Evolutionary conservation across 2,113 vertebrate genomes (phyloP).

Genomic region (Anser cygnoides): DNA sequence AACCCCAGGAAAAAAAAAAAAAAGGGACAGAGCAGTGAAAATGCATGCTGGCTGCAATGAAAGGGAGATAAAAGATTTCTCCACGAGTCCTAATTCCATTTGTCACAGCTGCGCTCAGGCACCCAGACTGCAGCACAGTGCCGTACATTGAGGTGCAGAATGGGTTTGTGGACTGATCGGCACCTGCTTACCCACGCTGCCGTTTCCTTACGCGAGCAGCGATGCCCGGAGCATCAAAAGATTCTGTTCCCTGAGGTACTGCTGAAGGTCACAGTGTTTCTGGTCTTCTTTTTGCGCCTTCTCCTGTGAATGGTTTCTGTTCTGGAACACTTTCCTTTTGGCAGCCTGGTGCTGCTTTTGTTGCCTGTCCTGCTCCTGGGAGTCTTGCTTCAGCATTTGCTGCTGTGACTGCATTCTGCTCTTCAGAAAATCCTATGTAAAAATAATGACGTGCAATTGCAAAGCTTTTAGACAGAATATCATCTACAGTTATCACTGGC

Average conservation of each 20-base stretch:
- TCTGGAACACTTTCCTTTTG: slow-evolving; percentile 6
- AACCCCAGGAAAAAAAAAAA: neutral
- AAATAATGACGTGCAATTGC: neutral
- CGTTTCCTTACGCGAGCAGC: neutral
- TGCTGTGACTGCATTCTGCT: slow-evolving; percentile 18
- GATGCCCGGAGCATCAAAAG: slow-evolving; percentile 47
- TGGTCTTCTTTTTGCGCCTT: slow-evolving; percentile 29
- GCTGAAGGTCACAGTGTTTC: neutral
- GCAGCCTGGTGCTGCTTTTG: slow-evolving; percentile 5
- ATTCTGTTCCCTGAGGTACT: slow-evolving; percentile 57
- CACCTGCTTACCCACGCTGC: neutral
- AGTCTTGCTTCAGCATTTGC: neutral
- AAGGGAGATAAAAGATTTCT: neutral
- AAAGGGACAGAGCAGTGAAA: neutral
- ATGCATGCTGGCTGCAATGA: neutral
- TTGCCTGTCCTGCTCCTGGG: neutral
- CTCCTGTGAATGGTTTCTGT: neutral
- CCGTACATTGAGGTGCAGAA: neutral
- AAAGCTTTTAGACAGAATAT: neutral
- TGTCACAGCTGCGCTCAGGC: neutral
- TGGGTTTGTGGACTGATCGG: neutral
- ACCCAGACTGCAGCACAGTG: neutral
- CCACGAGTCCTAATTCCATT: neutral
- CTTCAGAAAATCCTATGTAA: slow-evolving; percentile 30
- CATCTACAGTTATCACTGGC: neutral